phyloP scores from a whole-genome alignment of 2,888 invertebrate genomes.

The Polydrusus cervinus region DNA sequence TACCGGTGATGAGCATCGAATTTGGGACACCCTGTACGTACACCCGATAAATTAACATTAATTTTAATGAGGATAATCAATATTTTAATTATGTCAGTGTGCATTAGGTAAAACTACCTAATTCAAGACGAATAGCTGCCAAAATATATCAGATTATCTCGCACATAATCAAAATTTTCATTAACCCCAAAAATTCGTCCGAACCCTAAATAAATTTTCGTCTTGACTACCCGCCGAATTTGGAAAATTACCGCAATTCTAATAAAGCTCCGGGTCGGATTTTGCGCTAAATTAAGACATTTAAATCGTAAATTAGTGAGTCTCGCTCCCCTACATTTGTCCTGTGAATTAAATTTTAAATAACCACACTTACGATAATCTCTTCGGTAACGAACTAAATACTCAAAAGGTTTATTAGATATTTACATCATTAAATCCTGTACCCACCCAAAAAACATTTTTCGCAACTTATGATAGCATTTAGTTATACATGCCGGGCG shows the following conservation, averaged over 20 bases:
- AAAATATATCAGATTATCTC: constrained; percentile 9
- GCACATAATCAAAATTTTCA: constrained; percentile 21
- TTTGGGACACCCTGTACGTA: no score
- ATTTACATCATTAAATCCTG: no score
- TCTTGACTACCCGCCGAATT: constrained; percentile 10
- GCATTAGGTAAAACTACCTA: not conserved
- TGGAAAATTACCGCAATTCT: constrained; percentile 16
- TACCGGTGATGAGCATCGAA: no score
- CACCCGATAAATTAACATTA: no score
- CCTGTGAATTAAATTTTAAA: not conserved
- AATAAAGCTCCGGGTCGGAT: constrained; percentile 14
- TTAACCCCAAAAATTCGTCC: constrained; percentile 14
- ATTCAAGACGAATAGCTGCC: not conserved
- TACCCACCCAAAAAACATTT: no score
- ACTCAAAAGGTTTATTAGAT: no score
- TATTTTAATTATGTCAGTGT: not conserved
- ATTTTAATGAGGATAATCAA: no score
- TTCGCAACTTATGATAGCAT: no score
- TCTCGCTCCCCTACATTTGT: not conserved
- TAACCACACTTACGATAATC: not conserved
- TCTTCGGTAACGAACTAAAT: not conserved
- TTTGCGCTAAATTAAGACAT: constrained; percentile 13
- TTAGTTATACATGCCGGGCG: no score
- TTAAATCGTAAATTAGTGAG: constrained; percentile 8
- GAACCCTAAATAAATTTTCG: constrained; percentile 13